Percentiles rank a stretch among this genome's conserved stretches.
Conservation (phyloP, 2,113 vertebrate species). For the Paramisgurnus dabryanus region DNA sequence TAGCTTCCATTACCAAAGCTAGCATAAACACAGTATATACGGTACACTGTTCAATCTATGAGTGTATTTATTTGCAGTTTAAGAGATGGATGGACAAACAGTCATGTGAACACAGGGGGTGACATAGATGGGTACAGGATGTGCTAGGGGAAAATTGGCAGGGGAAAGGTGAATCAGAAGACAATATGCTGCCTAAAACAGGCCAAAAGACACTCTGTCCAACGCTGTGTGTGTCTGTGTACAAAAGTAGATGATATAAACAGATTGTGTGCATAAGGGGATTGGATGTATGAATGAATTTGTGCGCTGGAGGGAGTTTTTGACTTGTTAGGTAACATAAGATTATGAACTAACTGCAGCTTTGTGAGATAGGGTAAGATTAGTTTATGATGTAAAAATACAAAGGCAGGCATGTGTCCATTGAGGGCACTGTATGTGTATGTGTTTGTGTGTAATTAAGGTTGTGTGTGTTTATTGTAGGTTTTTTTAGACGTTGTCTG, state of each 20-base stretch:
- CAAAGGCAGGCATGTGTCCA: background rate
- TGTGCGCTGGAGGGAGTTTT: too few species aligned
- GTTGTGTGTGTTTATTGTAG: conserved; percentile 7
- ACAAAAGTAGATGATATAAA: conserved; percentile 20
- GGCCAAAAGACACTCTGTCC: background rate
- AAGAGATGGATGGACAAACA: too few species aligned
- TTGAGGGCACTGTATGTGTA: background rate
- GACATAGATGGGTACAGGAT: conserved; percentile 21
- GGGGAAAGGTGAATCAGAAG: conserved; percentile 30
- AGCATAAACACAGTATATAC: too few species aligned
- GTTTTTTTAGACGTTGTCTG: conserved; percentile 33
- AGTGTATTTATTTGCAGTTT: too few species aligned
- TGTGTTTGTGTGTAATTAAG: background rate
- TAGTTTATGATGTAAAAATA: background rate
- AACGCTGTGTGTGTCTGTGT: conserved; percentile 28
- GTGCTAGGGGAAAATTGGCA: conserved; percentile 12
- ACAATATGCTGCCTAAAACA: conserved; percentile 35
- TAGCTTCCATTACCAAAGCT: too few species aligned
- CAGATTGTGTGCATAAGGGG: conserved; percentile 9
- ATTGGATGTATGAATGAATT: background rate
- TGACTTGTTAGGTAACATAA: too few species aligned
- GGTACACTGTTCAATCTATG: too few species aligned
- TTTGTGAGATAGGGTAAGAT: conserved; percentile 15
- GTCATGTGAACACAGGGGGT: conserved; percentile 2
- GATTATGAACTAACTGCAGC: background rate